Conservation (phyloP, 2,888 invertebrate genomes). For the Hydroisotoma schaefferi region DNA sequence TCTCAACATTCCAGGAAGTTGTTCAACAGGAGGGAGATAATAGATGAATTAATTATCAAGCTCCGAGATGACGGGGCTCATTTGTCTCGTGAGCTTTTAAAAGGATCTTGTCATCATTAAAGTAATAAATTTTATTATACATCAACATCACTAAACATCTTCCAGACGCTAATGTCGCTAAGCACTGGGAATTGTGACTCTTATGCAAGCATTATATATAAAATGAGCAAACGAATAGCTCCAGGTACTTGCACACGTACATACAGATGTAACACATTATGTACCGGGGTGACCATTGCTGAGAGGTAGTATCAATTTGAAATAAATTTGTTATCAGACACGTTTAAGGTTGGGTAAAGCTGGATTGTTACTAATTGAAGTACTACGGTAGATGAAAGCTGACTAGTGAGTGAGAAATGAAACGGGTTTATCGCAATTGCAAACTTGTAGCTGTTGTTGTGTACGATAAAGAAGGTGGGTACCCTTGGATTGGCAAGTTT, state of each 20-base stretch:
- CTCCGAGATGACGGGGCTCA: neutral
- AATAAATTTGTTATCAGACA: neutral
- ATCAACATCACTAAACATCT: too few species aligned
- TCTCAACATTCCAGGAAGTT: slow-evolving; percentile 18
- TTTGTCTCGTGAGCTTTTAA: slow-evolving; percentile 3
- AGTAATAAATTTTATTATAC: too few species aligned
- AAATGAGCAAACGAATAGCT: too few species aligned
- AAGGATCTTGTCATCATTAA: too few species aligned
- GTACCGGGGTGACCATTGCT: too few species aligned
- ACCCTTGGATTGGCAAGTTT: neutral
- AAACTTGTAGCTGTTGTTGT: too few species aligned
- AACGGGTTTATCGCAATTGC: slow-evolving; percentile 6
- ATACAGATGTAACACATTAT: too few species aligned
- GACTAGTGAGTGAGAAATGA: slow-evolving; percentile 1
- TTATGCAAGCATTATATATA: too few species aligned
- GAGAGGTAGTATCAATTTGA: too few species aligned
- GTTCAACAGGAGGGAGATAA: slow-evolving; percentile 8
- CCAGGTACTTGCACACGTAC: too few species aligned
- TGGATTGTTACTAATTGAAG: neutral
- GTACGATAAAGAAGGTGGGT: neutral
- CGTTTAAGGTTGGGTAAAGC: neutral
- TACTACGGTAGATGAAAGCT: neutral
- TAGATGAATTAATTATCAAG: slow-evolving; percentile 14
- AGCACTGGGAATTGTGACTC: too few species aligned
- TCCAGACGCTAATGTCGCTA: too few species aligned